A percentile compares a stretch with the other conserved stretches of the same genome.
Conservation (phyloP, 2,797 vertebrate genomes). For the Holocentrus rufus region DNA sequence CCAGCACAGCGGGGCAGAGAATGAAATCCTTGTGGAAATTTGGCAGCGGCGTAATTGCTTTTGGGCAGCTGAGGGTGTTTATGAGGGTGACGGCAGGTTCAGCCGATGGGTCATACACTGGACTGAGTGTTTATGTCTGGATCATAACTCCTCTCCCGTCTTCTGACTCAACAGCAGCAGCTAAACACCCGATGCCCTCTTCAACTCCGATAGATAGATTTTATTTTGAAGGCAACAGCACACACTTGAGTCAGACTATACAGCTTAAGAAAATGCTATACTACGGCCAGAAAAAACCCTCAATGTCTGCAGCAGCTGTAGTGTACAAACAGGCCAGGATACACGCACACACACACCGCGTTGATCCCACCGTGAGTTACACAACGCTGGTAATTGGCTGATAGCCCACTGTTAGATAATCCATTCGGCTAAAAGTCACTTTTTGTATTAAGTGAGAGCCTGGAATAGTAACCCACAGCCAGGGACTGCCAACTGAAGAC, state of each 20-base stretch:
- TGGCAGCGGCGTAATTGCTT: constrained; percentile 36
- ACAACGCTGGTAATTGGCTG: constrained; percentile 28
- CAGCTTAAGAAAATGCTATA: not conserved
- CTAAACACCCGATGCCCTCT: too few relatives aligned
- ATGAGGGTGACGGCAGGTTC: constrained; percentile 40
- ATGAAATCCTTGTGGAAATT: constrained; percentile 34
- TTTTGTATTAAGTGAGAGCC: constrained; percentile 40
- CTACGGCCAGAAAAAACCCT: too few relatives aligned
- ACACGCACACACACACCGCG: too few relatives aligned
- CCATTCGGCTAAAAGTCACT: constrained; percentile 26
- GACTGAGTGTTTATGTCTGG: constrained; percentile 31
- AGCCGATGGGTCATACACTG: constrained; percentile 24
- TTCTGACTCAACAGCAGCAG: too few relatives aligned
- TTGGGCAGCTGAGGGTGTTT: constrained; percentile 40
- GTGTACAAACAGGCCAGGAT: too few relatives aligned
- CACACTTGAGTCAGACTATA: too few relatives aligned
- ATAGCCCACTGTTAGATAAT: constrained; percentile 15
- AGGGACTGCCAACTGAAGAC: constrained; percentile 26
- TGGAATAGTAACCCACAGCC: constrained; percentile 28
- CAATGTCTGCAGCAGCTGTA: too few relatives aligned
- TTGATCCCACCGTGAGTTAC: constrained; percentile 18
- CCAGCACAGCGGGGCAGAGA: constrained; percentile 5
- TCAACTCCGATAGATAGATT: not conserved
- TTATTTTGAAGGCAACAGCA: too few relatives aligned
- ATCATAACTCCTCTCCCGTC: constrained; percentile 37